phyloP scores from a whole-genome alignment of 2,888 invertebrate genomes.

The Trachelus tabidus region DNA sequence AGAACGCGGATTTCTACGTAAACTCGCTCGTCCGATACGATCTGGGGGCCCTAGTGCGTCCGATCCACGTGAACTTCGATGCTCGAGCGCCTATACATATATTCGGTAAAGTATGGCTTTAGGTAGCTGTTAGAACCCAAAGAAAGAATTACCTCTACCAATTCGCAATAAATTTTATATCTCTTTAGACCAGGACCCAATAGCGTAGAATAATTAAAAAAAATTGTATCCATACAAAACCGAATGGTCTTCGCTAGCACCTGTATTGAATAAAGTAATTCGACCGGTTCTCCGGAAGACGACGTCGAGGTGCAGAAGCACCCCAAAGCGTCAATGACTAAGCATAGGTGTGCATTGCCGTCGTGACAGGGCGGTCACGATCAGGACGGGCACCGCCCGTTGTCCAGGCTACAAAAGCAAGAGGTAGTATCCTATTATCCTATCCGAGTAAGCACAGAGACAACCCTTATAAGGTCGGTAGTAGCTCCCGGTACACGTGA shows the following conservation, averaged over 20 bases:
- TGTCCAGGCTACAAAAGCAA: conserved; percentile 46
- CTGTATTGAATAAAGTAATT: background rate
- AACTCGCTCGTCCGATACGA: conserved; percentile 58
- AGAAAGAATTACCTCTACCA: background rate
- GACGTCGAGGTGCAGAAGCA: background rate
- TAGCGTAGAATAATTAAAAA: background rate
- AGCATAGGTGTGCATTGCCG: conserved; percentile 3
- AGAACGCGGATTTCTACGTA: conserved; percentile 59
- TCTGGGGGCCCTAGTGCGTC: conserved; percentile 44
- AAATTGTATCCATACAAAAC: background rate
- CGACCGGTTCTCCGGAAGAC: background rate
- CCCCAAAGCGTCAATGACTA: background rate
- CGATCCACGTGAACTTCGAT: conserved; percentile 42
- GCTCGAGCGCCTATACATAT: conserved; percentile 42
- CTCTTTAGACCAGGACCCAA: background rate
- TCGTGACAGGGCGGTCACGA: conserved; percentile 48
- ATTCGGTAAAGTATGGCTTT: conserved; percentile 7
- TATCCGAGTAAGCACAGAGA: conserved; percentile 47
- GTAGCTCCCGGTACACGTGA: conserved; percentile 40
- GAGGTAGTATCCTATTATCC: conserved; percentile 55
- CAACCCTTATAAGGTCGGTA: conserved; percentile 51
- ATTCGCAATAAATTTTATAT: background rate
- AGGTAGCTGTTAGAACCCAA: conserved; percentile 1
- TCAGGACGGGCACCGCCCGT: conserved; percentile 50
- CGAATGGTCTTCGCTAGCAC: background rate